phyloP scores from a whole-genome alignment of 2,797 vertebrate species.

The Molossus alvarezi region DNA sequence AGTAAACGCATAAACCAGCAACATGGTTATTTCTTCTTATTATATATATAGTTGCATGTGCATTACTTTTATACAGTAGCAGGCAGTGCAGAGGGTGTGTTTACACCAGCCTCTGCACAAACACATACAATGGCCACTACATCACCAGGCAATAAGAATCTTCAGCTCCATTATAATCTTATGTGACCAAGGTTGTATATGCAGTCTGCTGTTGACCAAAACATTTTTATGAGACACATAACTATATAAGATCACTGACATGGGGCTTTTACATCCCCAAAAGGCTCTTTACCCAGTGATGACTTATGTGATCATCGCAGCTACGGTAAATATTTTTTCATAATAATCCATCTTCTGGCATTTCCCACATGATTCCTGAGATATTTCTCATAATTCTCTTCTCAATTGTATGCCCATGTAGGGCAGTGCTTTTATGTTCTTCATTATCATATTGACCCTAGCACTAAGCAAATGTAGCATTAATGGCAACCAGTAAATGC shows the following conservation, averaged over 20 bases:
- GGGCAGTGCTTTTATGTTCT: background rate
- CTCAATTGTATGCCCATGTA: background rate
- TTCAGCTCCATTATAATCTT: background rate
- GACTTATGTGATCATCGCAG: background rate
- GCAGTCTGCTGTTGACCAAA: background rate
- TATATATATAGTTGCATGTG: background rate
- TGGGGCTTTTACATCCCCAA: background rate
- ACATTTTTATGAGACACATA: background rate
- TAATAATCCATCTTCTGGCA: background rate
- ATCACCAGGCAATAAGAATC: background rate
- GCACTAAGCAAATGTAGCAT: background rate
- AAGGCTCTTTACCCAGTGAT: background rate
- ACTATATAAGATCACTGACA: background rate
- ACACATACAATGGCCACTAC: background rate
- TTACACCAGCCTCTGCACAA: background rate
- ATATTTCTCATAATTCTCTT: background rate
- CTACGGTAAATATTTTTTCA: background rate
- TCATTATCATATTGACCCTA: background rate
- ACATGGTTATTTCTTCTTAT: background rate
- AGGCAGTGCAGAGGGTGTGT: background rate
- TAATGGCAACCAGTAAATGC: background rate
- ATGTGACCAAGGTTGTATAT: background rate
- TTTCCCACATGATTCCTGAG: background rate
- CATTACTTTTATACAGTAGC: background rate
- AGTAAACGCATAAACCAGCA: background rate